These are phyloP conservation scores for Globodera rostochiensis DNA, from an alignment of 1,140 invertebrate species.

Conservation along the genomic window DNA sequence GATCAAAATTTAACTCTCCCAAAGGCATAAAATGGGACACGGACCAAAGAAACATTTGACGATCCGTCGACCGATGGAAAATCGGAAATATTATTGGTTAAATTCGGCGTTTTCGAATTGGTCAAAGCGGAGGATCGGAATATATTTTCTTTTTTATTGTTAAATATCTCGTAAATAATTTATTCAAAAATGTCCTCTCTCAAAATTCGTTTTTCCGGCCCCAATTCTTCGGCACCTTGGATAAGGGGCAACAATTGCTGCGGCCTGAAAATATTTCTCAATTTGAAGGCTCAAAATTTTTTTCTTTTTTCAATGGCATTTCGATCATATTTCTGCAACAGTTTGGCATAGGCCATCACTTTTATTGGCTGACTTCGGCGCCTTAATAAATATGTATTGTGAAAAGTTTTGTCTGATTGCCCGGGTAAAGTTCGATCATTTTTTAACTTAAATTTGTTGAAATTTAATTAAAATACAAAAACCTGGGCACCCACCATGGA, in stretches of 20 bases:
- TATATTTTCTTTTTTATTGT: background rate
- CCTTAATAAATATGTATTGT: constrained; percentile 23
- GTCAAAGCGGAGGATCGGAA: background rate
- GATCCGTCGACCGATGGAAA: no score
- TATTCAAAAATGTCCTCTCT: background rate
- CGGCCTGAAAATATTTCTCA: constrained; percentile 40
- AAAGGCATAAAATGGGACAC: no score
- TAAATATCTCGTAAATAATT: background rate
- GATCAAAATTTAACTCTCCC: no score
- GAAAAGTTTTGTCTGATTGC: no score
- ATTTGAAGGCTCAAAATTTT: background rate
- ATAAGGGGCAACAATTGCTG: constrained; percentile 43
- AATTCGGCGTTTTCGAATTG: no score
- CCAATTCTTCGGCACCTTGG: constrained; percentile 46
- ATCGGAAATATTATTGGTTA: no score
- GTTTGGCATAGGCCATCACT: constrained; percentile 51
- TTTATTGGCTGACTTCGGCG: constrained; percentile 45
- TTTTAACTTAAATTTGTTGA: no score
- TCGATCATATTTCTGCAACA: constrained; percentile 51
- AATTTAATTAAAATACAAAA: no score
- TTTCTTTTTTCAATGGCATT: constrained; percentile 38
- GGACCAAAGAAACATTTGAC: no score
- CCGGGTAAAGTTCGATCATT: no score
- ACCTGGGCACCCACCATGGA: no score
- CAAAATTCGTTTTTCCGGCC: constrained; percentile 16